phyloP scores from a whole-genome alignment of 2,113 vertebrate species.

The Perca schrenkii region DNA sequence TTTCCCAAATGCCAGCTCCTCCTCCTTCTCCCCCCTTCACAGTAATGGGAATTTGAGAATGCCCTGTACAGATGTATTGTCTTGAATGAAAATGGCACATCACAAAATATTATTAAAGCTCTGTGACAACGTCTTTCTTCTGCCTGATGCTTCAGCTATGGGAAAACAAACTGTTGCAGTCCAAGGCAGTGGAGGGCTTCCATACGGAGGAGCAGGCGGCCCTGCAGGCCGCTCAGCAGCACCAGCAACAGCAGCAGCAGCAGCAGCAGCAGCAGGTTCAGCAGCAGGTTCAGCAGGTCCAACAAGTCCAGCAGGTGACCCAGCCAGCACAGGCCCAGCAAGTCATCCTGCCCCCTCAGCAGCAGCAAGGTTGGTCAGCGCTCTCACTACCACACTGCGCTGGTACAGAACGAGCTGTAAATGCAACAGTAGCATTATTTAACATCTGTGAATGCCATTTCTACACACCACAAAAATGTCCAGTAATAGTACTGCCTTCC shows the following conservation, averaged over 20 bases:
- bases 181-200: constrained; percentile 98
- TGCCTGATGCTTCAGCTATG: constrained; percentile 87
- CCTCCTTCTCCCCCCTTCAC: no score
- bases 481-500: background rate
- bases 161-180: constrained; percentile 98
- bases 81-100: background rate
- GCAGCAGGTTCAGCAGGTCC: constrained; percentile 86
- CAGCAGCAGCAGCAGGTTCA: constrained; percentile 87
- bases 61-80: background rate
- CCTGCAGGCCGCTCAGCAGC: constrained; percentile 90
- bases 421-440: background rate
- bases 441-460: background rate
- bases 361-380: constrained; percentile 90
- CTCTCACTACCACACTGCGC: background rate
- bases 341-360: constrained; percentile 90
- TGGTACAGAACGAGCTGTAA: background rate
- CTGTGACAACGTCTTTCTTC: background rate
- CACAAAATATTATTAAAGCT: background rate
- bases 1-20: no score
- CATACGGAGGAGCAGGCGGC: constrained; percentile 95
- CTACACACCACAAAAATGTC: background rate
- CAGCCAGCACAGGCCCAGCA: constrained; percentile 90
- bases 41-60: background rate
- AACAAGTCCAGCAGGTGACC: constrained; percentile 87
- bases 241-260: constrained; percentile 89